A percentile compares a stretch with the other conserved stretches of the same genome.
These are phyloP conservation scores for Chloroclystis v-ata DNA, from an alignment of 2,888 invertebrate species.

Conservation along the genomic window DNA sequence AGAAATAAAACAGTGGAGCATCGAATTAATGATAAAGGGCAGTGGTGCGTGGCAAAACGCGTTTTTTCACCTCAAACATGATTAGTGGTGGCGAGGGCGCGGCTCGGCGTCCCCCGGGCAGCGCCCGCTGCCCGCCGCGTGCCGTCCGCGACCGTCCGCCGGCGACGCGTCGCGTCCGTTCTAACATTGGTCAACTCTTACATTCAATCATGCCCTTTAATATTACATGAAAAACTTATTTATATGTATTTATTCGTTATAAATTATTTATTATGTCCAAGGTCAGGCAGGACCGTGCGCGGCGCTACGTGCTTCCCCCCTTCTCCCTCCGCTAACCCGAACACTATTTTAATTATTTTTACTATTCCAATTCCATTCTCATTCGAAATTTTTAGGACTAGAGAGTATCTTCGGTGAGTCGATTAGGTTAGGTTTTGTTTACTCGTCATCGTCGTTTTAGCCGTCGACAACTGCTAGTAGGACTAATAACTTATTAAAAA, in stretches of 20 bases:
- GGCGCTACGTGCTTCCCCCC: not conserved
- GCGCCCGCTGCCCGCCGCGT: not conserved
- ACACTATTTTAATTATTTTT: too few relatives aligned
- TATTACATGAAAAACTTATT: slow-evolving; percentile 17
- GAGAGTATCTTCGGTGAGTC: too few relatives aligned
- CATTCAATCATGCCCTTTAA: too few relatives aligned
- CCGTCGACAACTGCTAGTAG: too few relatives aligned
- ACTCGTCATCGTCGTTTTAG: too few relatives aligned
- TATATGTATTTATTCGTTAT: slow-evolving; percentile 14
- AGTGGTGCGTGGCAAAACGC: slow-evolving; percentile 25
- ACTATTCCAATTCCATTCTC: too few relatives aligned
- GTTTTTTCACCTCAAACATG: slow-evolving; percentile 34
- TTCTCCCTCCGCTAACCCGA: too few relatives aligned
- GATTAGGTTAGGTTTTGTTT: too few relatives aligned
- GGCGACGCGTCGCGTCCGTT: slow-evolving; percentile 5
- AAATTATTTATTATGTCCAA: slow-evolving; percentile 16
- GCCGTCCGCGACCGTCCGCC: not conserved
- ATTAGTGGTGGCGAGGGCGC: slow-evolving; percentile 27
- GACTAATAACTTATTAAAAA: too few relatives aligned
- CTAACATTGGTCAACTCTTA: too few relatives aligned
- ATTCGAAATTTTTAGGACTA: too few relatives aligned
- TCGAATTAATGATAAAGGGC: slow-evolving; percentile 20
- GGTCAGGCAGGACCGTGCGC: slow-evolving; percentile 3
- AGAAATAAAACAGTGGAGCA: slow-evolving; percentile 12
- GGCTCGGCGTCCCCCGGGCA: not conserved